phyloP scores from a whole-genome alignment of 2,888 invertebrate species.

The Ptychoptera albimana region DNA sequence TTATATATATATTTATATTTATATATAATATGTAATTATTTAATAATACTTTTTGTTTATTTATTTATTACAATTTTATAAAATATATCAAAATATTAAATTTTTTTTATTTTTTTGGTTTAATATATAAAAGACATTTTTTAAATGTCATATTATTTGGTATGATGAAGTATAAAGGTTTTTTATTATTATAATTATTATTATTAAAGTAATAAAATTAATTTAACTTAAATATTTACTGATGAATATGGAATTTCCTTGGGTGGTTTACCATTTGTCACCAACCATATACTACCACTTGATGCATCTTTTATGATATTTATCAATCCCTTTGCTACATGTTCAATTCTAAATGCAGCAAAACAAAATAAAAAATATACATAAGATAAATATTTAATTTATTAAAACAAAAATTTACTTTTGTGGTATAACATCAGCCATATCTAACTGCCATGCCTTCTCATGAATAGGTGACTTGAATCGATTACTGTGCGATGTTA shows the following conservation, averaged over 20 bases:
- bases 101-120: too few relatives aligned
- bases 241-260: conserved; percentile 31
- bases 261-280: conserved; percentile 48
- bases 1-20: too few relatives aligned
- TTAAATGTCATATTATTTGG: too few relatives aligned
- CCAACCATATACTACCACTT: conserved; percentile 57
- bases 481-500: conserved; percentile 51
- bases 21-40: too few relatives aligned
- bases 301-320: conserved; percentile 48
- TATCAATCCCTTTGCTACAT: conserved; percentile 48
- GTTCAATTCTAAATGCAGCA: conserved; percentile 41
- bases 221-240: conserved; percentile 9
- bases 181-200: too few relatives aligned
- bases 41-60: too few relatives aligned
- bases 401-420: conserved; percentile 34
- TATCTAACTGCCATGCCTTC: conserved; percentile 55
- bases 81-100: too few relatives aligned
- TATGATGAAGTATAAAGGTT: too few relatives aligned
- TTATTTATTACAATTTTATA: too few relatives aligned
- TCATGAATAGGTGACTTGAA: conserved; percentile 55
- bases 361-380: conserved; percentile 3
- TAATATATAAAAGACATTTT: too few relatives aligned
- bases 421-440: conserved; percentile 43
- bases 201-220: too few relatives aligned
- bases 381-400: conserved; percentile 2